Base-by-base conservation (phyloP, 2,888 invertebrate species). In the Rhodophaea formosa region DNA sequence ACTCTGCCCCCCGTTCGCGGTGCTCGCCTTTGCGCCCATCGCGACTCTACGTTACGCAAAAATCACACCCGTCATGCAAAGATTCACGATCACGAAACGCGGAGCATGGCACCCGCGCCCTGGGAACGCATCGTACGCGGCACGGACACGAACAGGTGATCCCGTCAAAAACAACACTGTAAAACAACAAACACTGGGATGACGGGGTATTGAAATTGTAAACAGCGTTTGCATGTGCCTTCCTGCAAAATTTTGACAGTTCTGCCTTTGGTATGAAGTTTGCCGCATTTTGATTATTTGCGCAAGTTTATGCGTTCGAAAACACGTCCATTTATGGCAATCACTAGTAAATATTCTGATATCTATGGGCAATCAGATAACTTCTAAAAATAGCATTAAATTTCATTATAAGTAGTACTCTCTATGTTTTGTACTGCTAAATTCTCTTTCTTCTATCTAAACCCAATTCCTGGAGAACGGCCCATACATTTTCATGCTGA, bases 11-110 rank as follows among this genome's bases (percentile, higher is more conserved):
- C 94, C 94, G 83, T 94, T 94, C 70, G 95, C 95, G 70, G 96
- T 96, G 86, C 96, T 96, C 76, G 96, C 94, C 92, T 96, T 96
- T 83, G 96, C 96, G 92, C 96, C 96, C 96, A 96, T 96, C 72
- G 76, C 84, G 71, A 77, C 81, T 95, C 75, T 58, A 61, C 77
- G 85, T 88, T 86, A 88, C 86, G 87, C 87, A 88, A 90, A 89
- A 81, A 78, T 75, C 75, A 67, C 82, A 82, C 82, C 80, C 77
- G 85, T 81, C 83, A 82, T 82, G 71, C 77, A 77, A 77, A 66
- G 68, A 75, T 72, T 71, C 70, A 64, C 47, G 77, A 84, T 92
- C 89, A 92, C 86, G 82, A 92, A 76, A 74, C 78, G 77, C 80
- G 82, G 68, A 79, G 82, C 74, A 79, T 79, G 77, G 80, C 86